Evolutionary conservation across 2,797 vertebrate species (phyloP), one percentile per base, ranked within the genome.

Genomic region (Martes flavigula): DNA sequence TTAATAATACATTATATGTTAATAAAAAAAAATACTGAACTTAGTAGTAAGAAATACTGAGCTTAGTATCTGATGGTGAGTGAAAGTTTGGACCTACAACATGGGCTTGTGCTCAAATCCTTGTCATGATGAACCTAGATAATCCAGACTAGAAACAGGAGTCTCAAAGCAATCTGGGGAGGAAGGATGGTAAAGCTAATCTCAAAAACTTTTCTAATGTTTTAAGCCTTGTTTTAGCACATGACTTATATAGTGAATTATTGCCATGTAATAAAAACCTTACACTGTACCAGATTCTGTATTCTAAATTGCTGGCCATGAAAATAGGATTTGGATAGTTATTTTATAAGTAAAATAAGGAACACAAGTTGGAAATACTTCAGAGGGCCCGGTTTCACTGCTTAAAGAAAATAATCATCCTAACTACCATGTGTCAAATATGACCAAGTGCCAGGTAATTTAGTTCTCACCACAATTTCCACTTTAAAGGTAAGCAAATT

Each of bases 111-210:
- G 17, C 13, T 90, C 64, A 84, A 10, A 94, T 32, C 1, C 46
- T 66, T 12, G 9, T 70, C 54, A 54, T 77, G 91, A 81, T 56
- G 8, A 92, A 62, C 56, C 38, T 40, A 85, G 35, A 7, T 83
- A 89, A 89, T 66, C 92, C n/a, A 93, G 79, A 93, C 43, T 46
- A 95, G 66, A 94, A 91, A 66, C n/a, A 78, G 78, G 43, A 62
- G 27, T 82, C 60, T 60, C 66, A 51, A 94, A 35, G 4, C 17
- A 43, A 51, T 85, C 56, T 85, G 60, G 21, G 30, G 66, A 77
- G 35, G 82, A 56, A 60, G 21, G 15, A 86, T 11, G 40, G 3
- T 15, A 83, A 85, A 79, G n/a, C 18, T 90, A 94, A 88, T 92
- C 72, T 66, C 43, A 78, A 86, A 96, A 78, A 23, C 30, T 7